Evolutionary conservation across 2,113 vertebrate species (phyloP).

Genomic region (Chloropsis hardwickii): DNA sequence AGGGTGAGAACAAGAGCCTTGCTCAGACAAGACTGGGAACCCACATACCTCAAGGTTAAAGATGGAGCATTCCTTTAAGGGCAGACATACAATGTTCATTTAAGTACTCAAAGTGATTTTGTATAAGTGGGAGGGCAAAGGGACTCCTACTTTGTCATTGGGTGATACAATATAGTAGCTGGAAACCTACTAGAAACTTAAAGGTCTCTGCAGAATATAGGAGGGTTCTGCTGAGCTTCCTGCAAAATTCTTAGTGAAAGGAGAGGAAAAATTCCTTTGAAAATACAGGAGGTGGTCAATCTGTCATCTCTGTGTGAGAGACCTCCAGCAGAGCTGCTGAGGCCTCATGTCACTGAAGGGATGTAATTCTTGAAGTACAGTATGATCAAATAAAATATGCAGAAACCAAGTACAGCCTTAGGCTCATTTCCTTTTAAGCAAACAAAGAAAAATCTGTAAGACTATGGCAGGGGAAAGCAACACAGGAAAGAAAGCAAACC

Average conservation of each 20-base stretch:
- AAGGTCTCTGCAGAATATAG: constrained; percentile 11
- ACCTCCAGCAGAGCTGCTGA: constrained; percentile 25
- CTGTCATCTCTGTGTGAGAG: not conserved
- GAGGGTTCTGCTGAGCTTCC: constrained; percentile 25
- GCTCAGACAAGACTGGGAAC: not conserved
- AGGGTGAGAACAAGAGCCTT: not conserved
- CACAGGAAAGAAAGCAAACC: not conserved
- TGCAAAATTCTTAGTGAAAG: constrained; percentile 38
- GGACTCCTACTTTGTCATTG: not conserved
- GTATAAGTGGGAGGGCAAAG: not conserved
- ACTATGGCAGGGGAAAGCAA: not conserved
- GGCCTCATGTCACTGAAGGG: not conserved
- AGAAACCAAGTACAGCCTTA: constrained; percentile 3
- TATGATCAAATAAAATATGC: constrained; percentile 38
- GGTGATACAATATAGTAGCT: not conserved
- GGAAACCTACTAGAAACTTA: not conserved
- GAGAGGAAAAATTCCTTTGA: constrained; percentile 28
- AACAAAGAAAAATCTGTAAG: not conserved
- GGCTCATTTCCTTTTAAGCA: constrained; percentile 27
- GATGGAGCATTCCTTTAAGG: not conserved
- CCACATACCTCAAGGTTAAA: not conserved
- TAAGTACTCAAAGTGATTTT: not conserved
- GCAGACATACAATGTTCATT: not conserved
- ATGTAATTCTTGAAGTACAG: not conserved
- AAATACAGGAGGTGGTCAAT: not conserved